phyloP scores from a whole-genome alignment of 2,797 vertebrate genomes.

The Borostomias antarcticus region DNA sequence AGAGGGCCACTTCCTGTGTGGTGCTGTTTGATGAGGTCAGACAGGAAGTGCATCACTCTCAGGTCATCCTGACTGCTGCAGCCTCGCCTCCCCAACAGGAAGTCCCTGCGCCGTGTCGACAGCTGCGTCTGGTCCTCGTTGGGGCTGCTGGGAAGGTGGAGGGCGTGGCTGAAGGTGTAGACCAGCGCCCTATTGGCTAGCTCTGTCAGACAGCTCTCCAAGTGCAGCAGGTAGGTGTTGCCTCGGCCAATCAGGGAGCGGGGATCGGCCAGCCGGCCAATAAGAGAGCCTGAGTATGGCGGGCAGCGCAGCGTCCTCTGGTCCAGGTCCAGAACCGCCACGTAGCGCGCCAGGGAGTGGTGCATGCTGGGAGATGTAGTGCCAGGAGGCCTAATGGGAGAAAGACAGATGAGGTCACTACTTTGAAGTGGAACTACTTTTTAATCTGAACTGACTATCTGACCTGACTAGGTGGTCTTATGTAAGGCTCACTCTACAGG shows the following conservation, averaged over 20 bases:
- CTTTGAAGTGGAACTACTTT: too few species aligned
- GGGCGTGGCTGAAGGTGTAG: constrained; percentile 78
- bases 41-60: constrained; percentile 85
- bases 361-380: constrained; percentile 64
- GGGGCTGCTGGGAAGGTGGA: constrained; percentile 58
- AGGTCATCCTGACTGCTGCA: constrained; percentile 74
- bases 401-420: not conserved
- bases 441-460: too few species aligned
- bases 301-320: constrained; percentile 87
- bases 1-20: constrained; percentile 77
- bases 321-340: constrained; percentile 87
- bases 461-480: too few species aligned
- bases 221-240: constrained; percentile 88
- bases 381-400: constrained; percentile 71
- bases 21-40: constrained; percentile 86
- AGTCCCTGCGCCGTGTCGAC: constrained; percentile 62
- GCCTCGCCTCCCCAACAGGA: constrained; percentile 61
- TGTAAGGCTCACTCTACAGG: too few species aligned
- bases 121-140: constrained; percentile 52
- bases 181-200: constrained; percentile 88
- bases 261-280: constrained; percentile 81
- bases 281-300: constrained; percentile 82
- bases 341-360: constrained; percentile 84
- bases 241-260: constrained; percentile 83
- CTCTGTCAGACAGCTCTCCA: constrained; percentile 85